phyloP scores from a whole-genome alignment of 2,888 invertebrate species.

The Clitarchus hookeri region DNA sequence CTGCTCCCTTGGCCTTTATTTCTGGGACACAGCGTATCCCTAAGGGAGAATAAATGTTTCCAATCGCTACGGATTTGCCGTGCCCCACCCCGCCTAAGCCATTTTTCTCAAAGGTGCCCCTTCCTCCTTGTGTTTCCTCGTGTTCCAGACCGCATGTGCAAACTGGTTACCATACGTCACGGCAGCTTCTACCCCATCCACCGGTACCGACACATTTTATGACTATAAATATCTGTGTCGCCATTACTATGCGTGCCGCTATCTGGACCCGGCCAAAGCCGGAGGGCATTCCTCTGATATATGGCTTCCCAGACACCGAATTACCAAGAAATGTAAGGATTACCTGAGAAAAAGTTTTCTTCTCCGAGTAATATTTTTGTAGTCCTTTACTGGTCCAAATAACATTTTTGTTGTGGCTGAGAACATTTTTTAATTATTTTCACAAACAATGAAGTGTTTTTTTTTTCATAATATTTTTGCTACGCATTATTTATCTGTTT shows the following conservation, averaged over 20 bases:
- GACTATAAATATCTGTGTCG: constrained; percentile 18
- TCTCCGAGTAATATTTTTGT: background rate
- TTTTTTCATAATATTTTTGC: too few relatives aligned
- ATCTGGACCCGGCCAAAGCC: background rate
- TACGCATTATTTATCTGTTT: too few relatives aligned
- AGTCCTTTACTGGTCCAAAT: background rate
- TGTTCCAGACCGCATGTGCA: background rate
- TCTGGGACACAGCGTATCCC: constrained; percentile 30
- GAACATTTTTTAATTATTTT: background rate
- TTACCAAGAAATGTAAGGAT: background rate
- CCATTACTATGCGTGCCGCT: constrained; percentile 21
- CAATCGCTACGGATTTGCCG: constrained; percentile 31
- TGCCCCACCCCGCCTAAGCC: background rate
- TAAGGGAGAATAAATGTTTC: constrained; percentile 37
- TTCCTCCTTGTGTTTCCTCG: constrained; percentile 15
- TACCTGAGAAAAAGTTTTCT: constrained; percentile 4
- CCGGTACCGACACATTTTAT: background rate
- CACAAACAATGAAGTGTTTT: too few relatives aligned
- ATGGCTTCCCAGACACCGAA: constrained; percentile 16
- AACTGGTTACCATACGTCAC: constrained; percentile 24
- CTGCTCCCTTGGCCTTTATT: constrained; percentile 26
- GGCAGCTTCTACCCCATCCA: background rate
- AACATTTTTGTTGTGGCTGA: too few relatives aligned
- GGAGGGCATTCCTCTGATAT: background rate
- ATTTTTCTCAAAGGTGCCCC: background rate